These are phyloP conservation scores for Halocynthia roretzi DNA, from an alignment of 23 tunicate species.

Conservation along the genomic window DNA sequence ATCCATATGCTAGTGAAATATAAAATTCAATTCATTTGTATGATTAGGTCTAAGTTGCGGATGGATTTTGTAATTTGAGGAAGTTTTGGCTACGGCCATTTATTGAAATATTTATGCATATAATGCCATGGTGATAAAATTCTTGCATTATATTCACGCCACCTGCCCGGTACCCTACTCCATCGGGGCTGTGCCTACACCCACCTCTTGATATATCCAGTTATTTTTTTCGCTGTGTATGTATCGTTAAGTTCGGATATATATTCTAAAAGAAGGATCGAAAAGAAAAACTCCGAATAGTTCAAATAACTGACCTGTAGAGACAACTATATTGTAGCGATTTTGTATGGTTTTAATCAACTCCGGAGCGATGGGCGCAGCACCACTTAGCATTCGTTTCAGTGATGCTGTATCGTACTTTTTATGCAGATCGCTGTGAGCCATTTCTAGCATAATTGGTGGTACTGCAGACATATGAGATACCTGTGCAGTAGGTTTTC, in stretches of 20 bases:
- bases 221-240: not conserved
- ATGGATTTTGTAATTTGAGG: not conserved
- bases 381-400: constrained; percentile 29
- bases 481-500: constrained; percentile 5
- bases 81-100: not conserved
- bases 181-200: no score
- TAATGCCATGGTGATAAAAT: no score
- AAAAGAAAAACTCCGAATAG: not conserved
- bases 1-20: constrained; percentile 37
- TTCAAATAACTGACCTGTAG: constrained; percentile 27
- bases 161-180: no score
- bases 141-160: no score
- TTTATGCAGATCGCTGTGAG: constrained; percentile 25
- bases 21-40: not conserved
- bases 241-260: not conserved
- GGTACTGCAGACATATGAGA: constrained; percentile 32
- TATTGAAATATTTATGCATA: no score
- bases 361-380: constrained; percentile 47
- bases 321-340: not conserved
- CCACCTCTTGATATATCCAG: no score
- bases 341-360: constrained; percentile 29
- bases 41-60: no score
- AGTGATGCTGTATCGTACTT: constrained; percentile 60
- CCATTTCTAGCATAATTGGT: constrained; percentile 41
- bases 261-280: not conserved